A percentile compares a stretch with the other conserved stretches of the same genome.
These are phyloP conservation scores for Peromyscus californicus DNA, from an alignment of 2,113 vertebrate genomes.

Conservation along the genomic window DNA sequence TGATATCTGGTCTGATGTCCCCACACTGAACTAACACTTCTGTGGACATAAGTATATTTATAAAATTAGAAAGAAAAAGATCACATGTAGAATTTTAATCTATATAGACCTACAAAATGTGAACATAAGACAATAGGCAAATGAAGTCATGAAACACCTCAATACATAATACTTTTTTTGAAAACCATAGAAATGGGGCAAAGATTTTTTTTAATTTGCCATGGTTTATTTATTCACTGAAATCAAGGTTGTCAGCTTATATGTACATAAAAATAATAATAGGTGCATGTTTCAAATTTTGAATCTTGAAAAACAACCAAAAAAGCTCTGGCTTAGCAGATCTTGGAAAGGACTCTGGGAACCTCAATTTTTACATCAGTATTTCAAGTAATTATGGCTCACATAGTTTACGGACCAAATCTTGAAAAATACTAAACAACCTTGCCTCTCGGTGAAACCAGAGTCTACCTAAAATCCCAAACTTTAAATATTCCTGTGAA, in stretches of 20 bases:
- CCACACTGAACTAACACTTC: background rate
- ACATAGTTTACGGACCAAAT: background rate
- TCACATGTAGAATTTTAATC: constrained; percentile 13
- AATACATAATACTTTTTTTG: background rate
- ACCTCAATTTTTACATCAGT: constrained; percentile 38
- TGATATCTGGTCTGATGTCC: background rate
- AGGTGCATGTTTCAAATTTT: background rate
- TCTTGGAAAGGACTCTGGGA: background rate
- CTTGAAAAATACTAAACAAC: constrained; percentile 5
- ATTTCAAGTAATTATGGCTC: background rate
- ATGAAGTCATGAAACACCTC: background rate
- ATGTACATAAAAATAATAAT: background rate
- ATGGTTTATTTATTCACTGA: background rate
- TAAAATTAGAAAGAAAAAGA: background rate
- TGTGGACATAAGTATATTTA: background rate
- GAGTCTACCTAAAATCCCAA: background rate
- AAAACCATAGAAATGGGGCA: background rate
- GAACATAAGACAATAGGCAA: background rate
- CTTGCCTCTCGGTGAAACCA: background rate
- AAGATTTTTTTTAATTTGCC: background rate
- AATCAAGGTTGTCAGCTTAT: background rate
- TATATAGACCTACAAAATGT: background rate
- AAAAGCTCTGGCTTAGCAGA: background rate
- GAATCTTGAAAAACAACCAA: background rate
- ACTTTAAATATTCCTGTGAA: background rate